Evolutionary conservation across 2,797 vertebrate species (phyloP).

Genomic region (Schizothorax lantsangensis): DNA sequence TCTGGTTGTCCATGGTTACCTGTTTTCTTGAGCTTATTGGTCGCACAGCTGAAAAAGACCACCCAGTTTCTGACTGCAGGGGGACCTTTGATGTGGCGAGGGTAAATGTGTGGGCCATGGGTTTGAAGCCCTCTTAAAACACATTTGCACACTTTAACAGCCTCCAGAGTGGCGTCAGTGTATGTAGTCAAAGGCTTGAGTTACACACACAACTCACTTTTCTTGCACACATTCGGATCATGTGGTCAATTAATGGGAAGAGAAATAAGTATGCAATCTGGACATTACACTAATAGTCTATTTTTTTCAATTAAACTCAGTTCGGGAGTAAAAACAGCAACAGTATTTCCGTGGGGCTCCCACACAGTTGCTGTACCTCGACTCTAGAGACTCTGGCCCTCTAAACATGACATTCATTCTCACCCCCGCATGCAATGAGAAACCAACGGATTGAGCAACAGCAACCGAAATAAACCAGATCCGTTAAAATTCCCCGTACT

Average conservation of each 20-base stretch:
- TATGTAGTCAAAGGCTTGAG: conserved; percentile 66
- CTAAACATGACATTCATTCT: conserved; percentile 62
- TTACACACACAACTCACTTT: conserved; percentile 66
- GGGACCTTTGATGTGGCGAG: conserved; percentile 78
- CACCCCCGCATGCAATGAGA: conserved; percentile 66
- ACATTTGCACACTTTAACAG: conserved; percentile 74
- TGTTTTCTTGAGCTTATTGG: conserved; percentile 50
- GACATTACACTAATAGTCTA: conserved; percentile 72
- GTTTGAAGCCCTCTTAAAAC: conserved; percentile 72
- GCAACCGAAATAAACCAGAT: conserved; percentile 75
- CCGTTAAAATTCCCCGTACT: conserved; percentile 67
- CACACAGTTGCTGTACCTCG: conserved; percentile 34
- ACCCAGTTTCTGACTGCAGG: conserved; percentile 75
- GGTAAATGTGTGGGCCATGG: conserved; percentile 73
- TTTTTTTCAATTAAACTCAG: conserved; percentile 78
- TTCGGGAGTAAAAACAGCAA: not conserved
- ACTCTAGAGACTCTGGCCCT: conserved; percentile 23
- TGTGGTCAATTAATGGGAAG: conserved; percentile 72
- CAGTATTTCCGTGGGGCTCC: conserved; percentile 3
- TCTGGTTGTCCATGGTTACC: conserved; percentile 51
- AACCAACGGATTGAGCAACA: conserved; percentile 74
- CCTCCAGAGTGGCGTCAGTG: conserved; percentile 74
- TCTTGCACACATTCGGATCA: conserved; percentile 71
- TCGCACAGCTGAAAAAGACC: conserved; percentile 67
- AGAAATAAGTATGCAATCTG: conserved; percentile 63